These are phyloP conservation scores for Rhynchophorus ferrugineus DNA, from an alignment of 1,140 invertebrate genomes.

Conservation along the genomic window DNA sequence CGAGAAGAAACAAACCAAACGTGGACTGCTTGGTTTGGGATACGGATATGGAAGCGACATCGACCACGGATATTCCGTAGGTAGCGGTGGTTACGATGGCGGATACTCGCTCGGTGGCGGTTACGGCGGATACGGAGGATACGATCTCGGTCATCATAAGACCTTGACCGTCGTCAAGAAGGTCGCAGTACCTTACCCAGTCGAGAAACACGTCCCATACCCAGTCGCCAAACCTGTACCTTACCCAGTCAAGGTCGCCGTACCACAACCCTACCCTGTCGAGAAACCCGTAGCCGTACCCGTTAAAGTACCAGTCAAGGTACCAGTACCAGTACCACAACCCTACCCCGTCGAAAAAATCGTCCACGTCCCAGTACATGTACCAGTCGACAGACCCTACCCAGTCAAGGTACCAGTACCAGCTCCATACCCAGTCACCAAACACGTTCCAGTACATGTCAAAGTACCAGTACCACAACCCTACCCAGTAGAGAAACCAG, in stretches of 20 bases:
- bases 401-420: constrained; percentile 50
- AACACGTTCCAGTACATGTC: constrained; percentile 23
- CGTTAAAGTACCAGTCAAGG: constrained; percentile 49
- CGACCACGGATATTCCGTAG: constrained; percentile 48
- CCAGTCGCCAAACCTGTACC: constrained; percentile 47
- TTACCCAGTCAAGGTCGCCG: constrained; percentile 43
- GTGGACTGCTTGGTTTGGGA: constrained; percentile 50
- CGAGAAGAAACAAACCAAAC: constrained; percentile 60
- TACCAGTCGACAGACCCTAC: constrained; percentile 26
- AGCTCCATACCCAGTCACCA: constrained; percentile 48
- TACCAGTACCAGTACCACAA: constrained; percentile 51
- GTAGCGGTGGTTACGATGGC: constrained; percentile 39
- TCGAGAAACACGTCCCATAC: constrained; percentile 57
- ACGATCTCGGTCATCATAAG: constrained; percentile 42
- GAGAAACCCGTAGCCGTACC: constrained; percentile 50
- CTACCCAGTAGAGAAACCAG: constrained; percentile 25
- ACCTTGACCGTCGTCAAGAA: constrained; percentile 41
- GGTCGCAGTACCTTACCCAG: constrained; percentile 45
- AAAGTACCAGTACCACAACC: constrained; percentile 26
- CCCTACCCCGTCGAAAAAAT: constrained; percentile 54
- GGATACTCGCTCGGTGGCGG: constrained; percentile 19
- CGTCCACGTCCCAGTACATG: constrained; percentile 53
- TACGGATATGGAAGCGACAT: constrained; percentile 55
- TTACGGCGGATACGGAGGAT: constrained; percentile 16
- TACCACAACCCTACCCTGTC: constrained; percentile 54